Base-by-base conservation (phyloP, 2,797 vertebrate genomes). In the Apodemus agrarius region DNA sequence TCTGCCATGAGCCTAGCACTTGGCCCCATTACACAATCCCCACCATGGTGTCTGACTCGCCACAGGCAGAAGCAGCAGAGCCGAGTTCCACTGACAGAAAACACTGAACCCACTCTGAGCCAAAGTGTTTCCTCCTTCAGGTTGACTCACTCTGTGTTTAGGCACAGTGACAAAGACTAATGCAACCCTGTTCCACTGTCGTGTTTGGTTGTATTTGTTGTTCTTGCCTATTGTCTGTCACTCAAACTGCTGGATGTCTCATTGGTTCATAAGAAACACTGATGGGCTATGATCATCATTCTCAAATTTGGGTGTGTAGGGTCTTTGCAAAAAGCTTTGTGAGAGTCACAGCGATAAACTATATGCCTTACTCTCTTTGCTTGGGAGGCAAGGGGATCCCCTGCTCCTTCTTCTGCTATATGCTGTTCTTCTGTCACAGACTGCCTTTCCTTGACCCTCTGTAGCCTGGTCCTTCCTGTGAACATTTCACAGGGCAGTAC, bases 381-480 rank as follows among this genome's bases (percentile, higher is more conserved):
- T 69, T 29, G 19, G n/a, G 78, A 37, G 22, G 13, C 22, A 34
- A 10, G 26, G 67, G 37, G 4, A 11, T 22, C n/a, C 52, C 34
- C 22, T 3, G 2, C 26, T 40, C 2, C 3, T 0, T 10, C 29
- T 26, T 57, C 43, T 1, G 6, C 46, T 17, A 17, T 10, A 61
- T 4, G 21, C 31, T 13, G 2, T 21, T 37, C n/a, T 17, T 49
- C n/a, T 22, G 54, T 40, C 21, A 0, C 43, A 1, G 61, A 29
- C 2, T 12, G 22, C 24, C 0, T 46, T 85, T 31, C 69, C 11
- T 1, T 3, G 26, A 0, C 4, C 2, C 37, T 61, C 31, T 6
- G 34, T 17, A 21, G 52, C 4, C 21, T 2, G 19, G 0, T 40
- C 37, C n/a, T 43, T 37, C 34, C 54, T 57, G 6, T 2, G 79